Base-by-base conservation (phyloP, 1,140 invertebrate genomes). In the Antheraea mylitta region DNA sequence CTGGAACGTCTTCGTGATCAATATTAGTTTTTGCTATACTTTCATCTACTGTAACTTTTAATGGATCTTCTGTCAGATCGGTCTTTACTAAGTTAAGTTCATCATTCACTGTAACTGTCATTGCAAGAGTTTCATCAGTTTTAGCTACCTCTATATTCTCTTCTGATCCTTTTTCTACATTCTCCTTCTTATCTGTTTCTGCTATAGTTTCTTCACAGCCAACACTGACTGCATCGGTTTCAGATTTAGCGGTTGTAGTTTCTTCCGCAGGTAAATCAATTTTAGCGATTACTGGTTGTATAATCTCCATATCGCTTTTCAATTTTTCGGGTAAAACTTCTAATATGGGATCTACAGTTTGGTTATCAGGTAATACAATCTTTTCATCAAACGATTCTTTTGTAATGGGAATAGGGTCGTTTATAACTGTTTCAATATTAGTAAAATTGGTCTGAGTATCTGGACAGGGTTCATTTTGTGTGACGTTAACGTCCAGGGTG, bases 401-500 rank as follows among this genome's bases (percentile, higher is more conserved):
- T 66, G 74, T 68, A 42, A 74, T 76, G 75, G 70, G 64, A 16
- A 79, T 71, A 65, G 69, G 67, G 63, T 75, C 71, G 71, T 74
- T 75, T 59, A 64, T 73, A 73, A 73, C 71, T 70, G 68, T 67
- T 71, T 67, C 71, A 66, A 58, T 75, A 64, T 72, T 72, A 71
- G 74, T 69, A 69, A 72, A 48, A 73, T 63, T 63, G 58, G 30
- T 70, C 69, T 63, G 65, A 36, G 70, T 60, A 69, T 73, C 48
- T 60, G 76, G 58, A 69, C 58, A 69, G 45, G 67, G 64, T 70
- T 81, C 78, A 63, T 76, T 74, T 69, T 72, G 65, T 64, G 71
- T 67, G 61, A 81, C 75, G 58, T 77, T 80, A 78, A 72, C 73
- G 64, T 74, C 76, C 58, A 70, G 64, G 60, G 71, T 69, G 72